phyloP scores from a whole-genome alignment of 2,113 vertebrate species.

The Phycodurus eques region DNA sequence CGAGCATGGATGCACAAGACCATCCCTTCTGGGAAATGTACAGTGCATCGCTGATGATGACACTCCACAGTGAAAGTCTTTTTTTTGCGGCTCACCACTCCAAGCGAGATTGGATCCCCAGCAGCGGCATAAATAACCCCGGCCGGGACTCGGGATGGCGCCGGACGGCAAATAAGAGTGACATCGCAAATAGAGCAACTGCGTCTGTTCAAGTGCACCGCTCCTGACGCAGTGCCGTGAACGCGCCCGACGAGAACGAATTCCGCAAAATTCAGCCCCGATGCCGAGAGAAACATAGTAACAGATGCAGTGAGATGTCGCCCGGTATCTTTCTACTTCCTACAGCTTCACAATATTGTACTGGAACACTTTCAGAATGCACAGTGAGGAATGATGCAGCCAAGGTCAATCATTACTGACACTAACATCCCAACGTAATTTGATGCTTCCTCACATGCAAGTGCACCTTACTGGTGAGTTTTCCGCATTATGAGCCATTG shows the following conservation, averaged over 20 bases:
- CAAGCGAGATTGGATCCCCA: conserved; percentile 38
- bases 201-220: conserved; percentile 7
- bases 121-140: conserved; percentile 56
- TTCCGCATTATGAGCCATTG: too few relatives aligned
- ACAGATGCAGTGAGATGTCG: background rate
- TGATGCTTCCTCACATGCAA: too few relatives aligned
- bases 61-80: conserved; percentile 37
- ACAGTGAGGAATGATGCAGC: background rate
- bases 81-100: conserved; percentile 29
- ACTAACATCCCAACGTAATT: background rate
- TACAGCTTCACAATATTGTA: conserved; percentile 1
- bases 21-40: conserved; percentile 16
- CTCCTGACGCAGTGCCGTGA: conserved; percentile 22
- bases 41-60: conserved; percentile 33
- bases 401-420: background rate
- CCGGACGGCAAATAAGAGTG: conserved; percentile 29
- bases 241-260: conserved; percentile 21
- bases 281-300: background rate
- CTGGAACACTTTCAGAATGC: background rate
- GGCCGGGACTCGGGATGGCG: conserved; percentile 44
- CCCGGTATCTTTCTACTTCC: background rate
- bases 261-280: background rate
- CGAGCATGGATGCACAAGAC: background rate
- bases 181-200: conserved; percentile 28
- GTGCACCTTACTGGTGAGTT: too few relatives aligned